Evolutionary conservation across 2,888 invertebrate genomes (phyloP), one percentile per base, ranked within the genome.

Genomic region (Agriotes lineatus): DNA sequence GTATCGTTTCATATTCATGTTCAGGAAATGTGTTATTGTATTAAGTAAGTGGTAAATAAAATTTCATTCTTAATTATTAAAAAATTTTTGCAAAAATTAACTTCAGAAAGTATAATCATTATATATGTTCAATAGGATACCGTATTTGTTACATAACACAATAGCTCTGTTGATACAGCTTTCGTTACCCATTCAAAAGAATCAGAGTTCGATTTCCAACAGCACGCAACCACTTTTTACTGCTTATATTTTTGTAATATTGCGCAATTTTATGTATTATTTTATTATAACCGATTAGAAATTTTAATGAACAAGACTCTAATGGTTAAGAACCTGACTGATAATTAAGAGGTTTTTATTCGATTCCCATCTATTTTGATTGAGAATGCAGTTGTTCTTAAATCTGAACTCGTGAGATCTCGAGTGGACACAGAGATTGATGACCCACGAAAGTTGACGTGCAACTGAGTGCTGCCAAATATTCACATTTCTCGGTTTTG

Each of bases 271-370:
- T 14, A 60, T 10, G 39, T 39, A 39, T 39, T 39, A 39, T n/a
- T n/a, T n/a, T n/a, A n/a, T 39, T 39, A 39, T 39, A 39, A 6
- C 39, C 22, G 60, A 45, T 60, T 60, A 60, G 33, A 45, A 45
- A 45, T 60, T 60, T 30, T 60, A 60, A 60, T 25, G 60, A 30
- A 25, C 45, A 60, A 60, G 60, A 60, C 44, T 42, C 45, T 20
- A n/a, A n/a, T n/a, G n/a, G n/a, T n/a, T n/a, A n/a, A n/a, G n/a
- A n/a, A n/a, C n/a, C n/a, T n/a, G n/a, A n/a, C n/a, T n/a, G n/a
- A n/a, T n/a, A n/a, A n/a, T n/a, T n/a, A n/a, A n/a, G n/a, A n/a
- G n/a, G n/a, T n/a, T n/a, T n/a, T n/a, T n/a, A n/a, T n/a, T n/a
- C n/a, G n/a, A n/a, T n/a, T n/a, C n/a, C n/a, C n/a, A n/a, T n/a